Conservation (phyloP, 2,888 invertebrate genomes). For the Agonum fuliginosum region DNA sequence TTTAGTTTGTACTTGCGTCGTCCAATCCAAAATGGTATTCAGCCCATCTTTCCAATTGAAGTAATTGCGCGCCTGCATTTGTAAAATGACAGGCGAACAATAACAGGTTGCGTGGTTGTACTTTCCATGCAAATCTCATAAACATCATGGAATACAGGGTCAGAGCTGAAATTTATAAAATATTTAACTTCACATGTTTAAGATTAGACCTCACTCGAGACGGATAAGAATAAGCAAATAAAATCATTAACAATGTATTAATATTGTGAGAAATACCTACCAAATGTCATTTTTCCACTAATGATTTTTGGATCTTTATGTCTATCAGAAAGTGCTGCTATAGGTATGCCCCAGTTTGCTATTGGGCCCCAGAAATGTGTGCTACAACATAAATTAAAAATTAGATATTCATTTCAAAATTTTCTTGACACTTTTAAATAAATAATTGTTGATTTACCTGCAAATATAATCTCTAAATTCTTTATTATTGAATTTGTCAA, state of each 20-base stretch:
- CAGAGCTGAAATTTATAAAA: constrained; percentile 79
- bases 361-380: constrained; percentile 99
- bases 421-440: constrained; percentile 50
- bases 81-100: constrained; percentile 97
- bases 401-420: constrained; percentile 48
- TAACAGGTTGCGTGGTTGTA: constrained; percentile 94
- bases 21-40: constrained; percentile 80
- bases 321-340: constrained; percentile 96
- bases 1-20: background rate
- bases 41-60: constrained; percentile 86
- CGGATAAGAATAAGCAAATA: constrained; percentile 41
- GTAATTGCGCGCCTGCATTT: constrained; percentile 92
- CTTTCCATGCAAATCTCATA: constrained; percentile 98
- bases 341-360: constrained; percentile 98
- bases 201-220: constrained; percentile 10
- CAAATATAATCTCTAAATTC: constrained; percentile 90
- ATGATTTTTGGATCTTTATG: constrained; percentile 93
- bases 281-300: constrained; percentile 98
- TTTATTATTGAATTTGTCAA: constrained; percentile 83
- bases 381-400: constrained; percentile 77
- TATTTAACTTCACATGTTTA: background rate
- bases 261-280: constrained; percentile 74
- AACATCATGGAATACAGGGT: constrained; percentile 94
- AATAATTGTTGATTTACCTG: constrained; percentile 78
- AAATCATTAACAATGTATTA: no score